Conservation (phyloP, 1,140 invertebrate species). For the Glomeris maerens region DNA sequence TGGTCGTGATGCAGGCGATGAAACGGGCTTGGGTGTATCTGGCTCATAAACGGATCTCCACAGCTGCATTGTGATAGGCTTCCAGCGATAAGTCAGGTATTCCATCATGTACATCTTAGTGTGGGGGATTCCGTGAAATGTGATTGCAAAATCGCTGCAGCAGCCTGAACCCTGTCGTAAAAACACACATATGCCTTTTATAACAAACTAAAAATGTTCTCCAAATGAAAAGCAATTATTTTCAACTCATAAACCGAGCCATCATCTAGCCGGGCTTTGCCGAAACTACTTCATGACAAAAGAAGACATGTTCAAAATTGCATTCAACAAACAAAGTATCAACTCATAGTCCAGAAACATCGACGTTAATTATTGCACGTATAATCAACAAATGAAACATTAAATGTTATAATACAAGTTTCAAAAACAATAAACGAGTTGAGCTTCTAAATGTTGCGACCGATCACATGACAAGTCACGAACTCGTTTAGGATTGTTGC, state of each 20-base stretch:
- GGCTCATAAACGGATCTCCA: background rate
- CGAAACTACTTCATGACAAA: too few relatives aligned
- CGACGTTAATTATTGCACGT: background rate
- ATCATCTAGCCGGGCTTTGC: too few relatives aligned
- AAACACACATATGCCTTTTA: too few relatives aligned
- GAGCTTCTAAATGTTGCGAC: too few relatives aligned
- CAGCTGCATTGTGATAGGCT: conserved; percentile 8
- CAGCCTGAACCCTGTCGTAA: conserved; percentile 33
- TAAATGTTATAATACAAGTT: background rate
- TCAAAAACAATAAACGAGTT: conserved; percentile 7
- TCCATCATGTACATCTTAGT: conserved; percentile 27
- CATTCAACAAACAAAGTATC: conserved; percentile 11
- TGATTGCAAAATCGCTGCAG: conserved; percentile 35
- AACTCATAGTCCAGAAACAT: conserved; percentile 1
- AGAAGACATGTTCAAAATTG: too few relatives aligned
- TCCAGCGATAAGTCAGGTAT: conserved; percentile 20
- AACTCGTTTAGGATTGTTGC: too few relatives aligned
- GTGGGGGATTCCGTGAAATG: conserved; percentile 32
- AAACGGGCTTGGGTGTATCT: background rate
- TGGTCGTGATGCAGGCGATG: background rate
- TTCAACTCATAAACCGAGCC: too few relatives aligned
- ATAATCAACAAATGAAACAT: too few relatives aligned
- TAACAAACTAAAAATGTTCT: too few relatives aligned
- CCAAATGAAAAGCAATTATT: too few relatives aligned
- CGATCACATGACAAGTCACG: too few relatives aligned